phyloP scores from a whole-genome alignment of 2,888 invertebrate species.

The Cremastinae sp. region DNA sequence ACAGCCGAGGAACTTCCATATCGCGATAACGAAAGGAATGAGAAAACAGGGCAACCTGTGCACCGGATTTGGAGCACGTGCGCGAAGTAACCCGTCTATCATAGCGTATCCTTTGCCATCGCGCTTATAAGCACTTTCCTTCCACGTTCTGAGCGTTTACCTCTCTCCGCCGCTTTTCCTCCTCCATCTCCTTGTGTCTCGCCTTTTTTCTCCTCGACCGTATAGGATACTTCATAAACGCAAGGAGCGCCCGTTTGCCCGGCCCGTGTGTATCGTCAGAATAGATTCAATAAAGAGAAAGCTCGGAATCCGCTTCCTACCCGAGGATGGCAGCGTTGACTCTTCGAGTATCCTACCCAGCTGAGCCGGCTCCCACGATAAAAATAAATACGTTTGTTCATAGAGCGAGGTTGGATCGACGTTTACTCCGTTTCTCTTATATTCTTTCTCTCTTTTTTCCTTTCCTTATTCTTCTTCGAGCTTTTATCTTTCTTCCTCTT shows the following conservation, averaged over 20 bases:
- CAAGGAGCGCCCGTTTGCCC: background rate
- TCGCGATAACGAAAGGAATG: constrained; percentile 32
- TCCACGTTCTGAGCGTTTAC: constrained; percentile 16
- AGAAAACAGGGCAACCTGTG: constrained; percentile 20
- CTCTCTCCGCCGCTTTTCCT: too few species aligned
- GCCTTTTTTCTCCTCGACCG: constrained; percentile 6
- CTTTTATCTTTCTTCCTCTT: too few species aligned
- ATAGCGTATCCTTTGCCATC: constrained; percentile 22
- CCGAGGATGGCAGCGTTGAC: constrained; percentile 55
- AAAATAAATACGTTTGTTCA: constrained; percentile 66
- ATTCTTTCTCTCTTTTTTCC: constrained; percentile 29
- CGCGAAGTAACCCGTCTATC: constrained; percentile 27
- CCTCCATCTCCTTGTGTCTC: constrained; percentile 5
- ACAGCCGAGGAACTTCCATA: too few species aligned
- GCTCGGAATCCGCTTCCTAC: constrained; percentile 61
- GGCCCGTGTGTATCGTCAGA: constrained; percentile 46
- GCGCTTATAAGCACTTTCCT: constrained; percentile 26
- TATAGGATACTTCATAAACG: background rate
- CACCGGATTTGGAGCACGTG: constrained; percentile 45
- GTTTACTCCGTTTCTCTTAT: constrained; percentile 34
- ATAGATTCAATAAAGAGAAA: constrained; percentile 55
- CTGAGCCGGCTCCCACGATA: constrained; percentile 64
- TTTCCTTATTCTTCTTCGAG: too few species aligned
- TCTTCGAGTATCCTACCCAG: constrained; percentile 55
- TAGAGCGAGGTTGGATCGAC: constrained; percentile 48